Conservation (phyloP, 2,888 invertebrate species). For the Pantelozetes paolii region DNA sequence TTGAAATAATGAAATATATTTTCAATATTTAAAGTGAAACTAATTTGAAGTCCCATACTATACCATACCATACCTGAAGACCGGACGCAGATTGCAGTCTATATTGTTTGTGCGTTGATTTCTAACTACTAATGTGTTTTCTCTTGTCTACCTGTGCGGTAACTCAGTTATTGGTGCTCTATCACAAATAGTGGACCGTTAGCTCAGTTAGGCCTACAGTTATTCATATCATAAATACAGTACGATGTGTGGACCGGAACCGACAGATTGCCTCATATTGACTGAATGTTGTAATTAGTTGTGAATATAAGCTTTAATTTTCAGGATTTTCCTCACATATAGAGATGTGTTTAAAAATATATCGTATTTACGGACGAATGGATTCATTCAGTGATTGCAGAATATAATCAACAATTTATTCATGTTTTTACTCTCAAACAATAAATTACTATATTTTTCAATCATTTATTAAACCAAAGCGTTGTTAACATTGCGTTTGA, state of each 20-base stretch:
- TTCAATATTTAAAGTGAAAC: too few species aligned
- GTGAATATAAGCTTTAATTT: background rate
- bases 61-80: too few species aligned
- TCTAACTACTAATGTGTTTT: background rate
- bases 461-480: too few species aligned
- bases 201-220: background rate
- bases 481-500: too few species aligned
- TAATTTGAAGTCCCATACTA: too few species aligned
- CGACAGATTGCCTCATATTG: constrained; percentile 11
- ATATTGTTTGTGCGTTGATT: background rate
- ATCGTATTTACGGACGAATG: background rate
- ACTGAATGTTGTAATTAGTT: constrained; percentile 2
- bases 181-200: constrained; percentile 3
- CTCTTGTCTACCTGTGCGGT: background rate
- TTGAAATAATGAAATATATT: too few species aligned
- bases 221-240: too few species aligned
- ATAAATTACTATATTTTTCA: too few species aligned
- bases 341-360: constrained; percentile 1
- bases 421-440: too few species aligned
- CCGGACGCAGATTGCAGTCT: constrained; percentile 27
- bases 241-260: too few species aligned
- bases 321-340: background rate
- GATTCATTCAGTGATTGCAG: background rate
- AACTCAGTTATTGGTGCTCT: background rate
- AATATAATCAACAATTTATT: too few species aligned